A percentile compares a stretch with the other conserved stretches of the same genome.
Evolutionary conservation across 2,888 invertebrate genomes (phyloP).

Genomic region (Aleiodes alternator): DNA sequence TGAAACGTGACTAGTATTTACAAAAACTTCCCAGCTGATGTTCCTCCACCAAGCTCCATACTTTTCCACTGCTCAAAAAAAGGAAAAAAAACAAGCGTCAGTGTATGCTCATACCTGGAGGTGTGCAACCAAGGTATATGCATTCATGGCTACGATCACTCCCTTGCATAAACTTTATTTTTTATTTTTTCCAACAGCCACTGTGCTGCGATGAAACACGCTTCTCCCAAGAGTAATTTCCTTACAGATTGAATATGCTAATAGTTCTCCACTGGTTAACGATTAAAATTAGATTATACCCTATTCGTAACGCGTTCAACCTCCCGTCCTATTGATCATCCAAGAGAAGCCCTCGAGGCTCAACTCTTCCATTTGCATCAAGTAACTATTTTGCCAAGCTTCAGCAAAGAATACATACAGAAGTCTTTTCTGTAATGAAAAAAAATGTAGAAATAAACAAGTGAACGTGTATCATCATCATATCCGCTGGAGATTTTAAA

Average conservation of each 20-base stretch:
- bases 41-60: background rate
- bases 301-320: slow-evolving; percentile 53
- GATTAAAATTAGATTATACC: slow-evolving; percentile 64
- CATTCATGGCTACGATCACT: slow-evolving; percentile 32
- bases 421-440: background rate
- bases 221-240: slow-evolving; percentile 61
- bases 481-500: slow-evolving; percentile 34
- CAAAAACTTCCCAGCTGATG: slow-evolving; percentile 37
- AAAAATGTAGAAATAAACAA: background rate
- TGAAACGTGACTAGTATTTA: slow-evolving; percentile 46
- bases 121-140: slow-evolving; percentile 13
- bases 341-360: slow-evolving; percentile 19
- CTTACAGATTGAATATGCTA: slow-evolving; percentile 64
- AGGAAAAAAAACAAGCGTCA: background rate
- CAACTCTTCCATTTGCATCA: slow-evolving; percentile 35
- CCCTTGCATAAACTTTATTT: slow-evolving; percentile 19
- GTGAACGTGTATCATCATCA: slow-evolving; percentile 11
- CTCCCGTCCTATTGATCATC: slow-evolving; percentile 37
- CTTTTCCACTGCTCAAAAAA: background rate
- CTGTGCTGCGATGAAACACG: slow-evolving; percentile 53
- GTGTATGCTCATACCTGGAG: slow-evolving; percentile 20
- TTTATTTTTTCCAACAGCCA: slow-evolving; percentile 43
- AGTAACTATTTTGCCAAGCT: slow-evolving; percentile 19
- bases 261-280: slow-evolving; percentile 52
- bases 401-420: slow-evolving; percentile 1